Percentiles rank a stretch among this genome's conserved stretches.
phyloP scores from a whole-genome alignment of 2,888 invertebrate species.

The Drosophila kanekoi region DNA sequence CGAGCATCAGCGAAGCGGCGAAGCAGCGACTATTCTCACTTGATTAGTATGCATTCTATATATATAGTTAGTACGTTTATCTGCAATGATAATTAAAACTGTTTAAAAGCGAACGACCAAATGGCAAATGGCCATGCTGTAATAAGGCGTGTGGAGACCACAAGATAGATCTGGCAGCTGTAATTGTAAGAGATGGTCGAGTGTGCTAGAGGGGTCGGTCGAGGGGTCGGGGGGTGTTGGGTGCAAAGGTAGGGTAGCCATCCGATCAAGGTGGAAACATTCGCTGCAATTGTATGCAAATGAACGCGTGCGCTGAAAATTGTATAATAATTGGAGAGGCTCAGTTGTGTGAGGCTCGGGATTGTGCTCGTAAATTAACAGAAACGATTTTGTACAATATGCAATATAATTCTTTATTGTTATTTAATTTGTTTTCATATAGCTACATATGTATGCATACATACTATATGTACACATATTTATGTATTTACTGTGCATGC shows the following conservation, averaged over 20 bases:
- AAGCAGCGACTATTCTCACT: slow-evolving; percentile 7
- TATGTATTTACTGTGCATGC: slow-evolving; percentile 47
- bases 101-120: slow-evolving; percentile 56
- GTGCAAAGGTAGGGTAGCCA: slow-evolving; percentile 5
- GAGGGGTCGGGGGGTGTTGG: neutral
- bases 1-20: neutral
- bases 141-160: slow-evolving; percentile 29
- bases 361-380: slow-evolving; percentile 12
- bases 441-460: slow-evolving; percentile 34
- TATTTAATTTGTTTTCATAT: slow-evolving; percentile 64
- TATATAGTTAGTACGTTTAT: slow-evolving; percentile 16
- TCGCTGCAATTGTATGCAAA: slow-evolving; percentile 75
- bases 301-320: slow-evolving; percentile 75
- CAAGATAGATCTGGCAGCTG: slow-evolving; percentile 5
- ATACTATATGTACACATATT: slow-evolving; percentile 22
- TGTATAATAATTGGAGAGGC: slow-evolving; percentile 67
- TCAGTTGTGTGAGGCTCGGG: slow-evolving; percentile 1
- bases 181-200: slow-evolving; percentile 6
- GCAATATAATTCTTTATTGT: slow-evolving; percentile 82
- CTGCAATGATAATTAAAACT: slow-evolving; percentile 61
- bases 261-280: slow-evolving; percentile 49
- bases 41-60: slow-evolving; percentile 35
- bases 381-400: slow-evolving; percentile 67
- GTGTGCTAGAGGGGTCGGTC: neutral
- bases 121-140: slow-evolving; percentile 46